A percentile compares a stretch with the other conserved stretches of the same genome.
These are phyloP conservation scores for Neofelis nebulosa DNA, from an alignment of 2,113 vertebrate species.

Conservation along the genomic window DNA sequence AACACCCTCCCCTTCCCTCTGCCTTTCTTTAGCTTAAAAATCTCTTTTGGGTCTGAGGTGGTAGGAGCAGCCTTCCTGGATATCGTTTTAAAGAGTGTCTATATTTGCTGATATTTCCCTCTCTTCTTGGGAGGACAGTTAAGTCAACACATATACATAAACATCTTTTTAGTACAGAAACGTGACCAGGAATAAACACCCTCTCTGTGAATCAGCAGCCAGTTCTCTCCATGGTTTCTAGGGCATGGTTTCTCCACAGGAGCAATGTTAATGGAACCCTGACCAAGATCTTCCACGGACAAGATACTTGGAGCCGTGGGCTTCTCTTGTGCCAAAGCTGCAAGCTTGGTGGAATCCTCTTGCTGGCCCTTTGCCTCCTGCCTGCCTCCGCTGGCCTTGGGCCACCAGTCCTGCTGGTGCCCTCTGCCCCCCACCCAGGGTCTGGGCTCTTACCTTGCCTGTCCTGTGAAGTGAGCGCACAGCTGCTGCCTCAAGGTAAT, in stretches of 20 bases:
- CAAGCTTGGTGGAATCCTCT: not conserved
- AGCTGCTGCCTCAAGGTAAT: not conserved
- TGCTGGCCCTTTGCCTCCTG: no score
- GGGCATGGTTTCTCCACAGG: slow-evolving; percentile 27
- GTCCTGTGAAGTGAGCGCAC: not conserved
- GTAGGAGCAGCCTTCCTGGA: not conserved
- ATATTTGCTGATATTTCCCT: not conserved
- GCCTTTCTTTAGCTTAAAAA: not conserved
- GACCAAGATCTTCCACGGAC: slow-evolving; percentile 39
- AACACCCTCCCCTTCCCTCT: not conserved
- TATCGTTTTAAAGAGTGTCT: not conserved
- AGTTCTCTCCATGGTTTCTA: not conserved
- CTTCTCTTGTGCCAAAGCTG: not conserved
- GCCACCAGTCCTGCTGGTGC: not conserved
- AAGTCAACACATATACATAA: slow-evolving; percentile 77
- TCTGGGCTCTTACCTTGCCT: not conserved
- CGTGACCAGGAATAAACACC: slow-evolving; percentile 54
- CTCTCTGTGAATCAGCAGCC: not conserved
- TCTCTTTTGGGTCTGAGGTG: not conserved
- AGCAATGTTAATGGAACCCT: not conserved
- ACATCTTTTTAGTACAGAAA: slow-evolving; percentile 80
- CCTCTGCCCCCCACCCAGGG: fast-evolving
- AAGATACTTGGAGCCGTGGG: not conserved
- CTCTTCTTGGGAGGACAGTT: slow-evolving; percentile 78
- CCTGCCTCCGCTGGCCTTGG: not conserved